phyloP scores from a whole-genome alignment of 2,113 vertebrate genomes.

The Acrocephalus kingi region DNA sequence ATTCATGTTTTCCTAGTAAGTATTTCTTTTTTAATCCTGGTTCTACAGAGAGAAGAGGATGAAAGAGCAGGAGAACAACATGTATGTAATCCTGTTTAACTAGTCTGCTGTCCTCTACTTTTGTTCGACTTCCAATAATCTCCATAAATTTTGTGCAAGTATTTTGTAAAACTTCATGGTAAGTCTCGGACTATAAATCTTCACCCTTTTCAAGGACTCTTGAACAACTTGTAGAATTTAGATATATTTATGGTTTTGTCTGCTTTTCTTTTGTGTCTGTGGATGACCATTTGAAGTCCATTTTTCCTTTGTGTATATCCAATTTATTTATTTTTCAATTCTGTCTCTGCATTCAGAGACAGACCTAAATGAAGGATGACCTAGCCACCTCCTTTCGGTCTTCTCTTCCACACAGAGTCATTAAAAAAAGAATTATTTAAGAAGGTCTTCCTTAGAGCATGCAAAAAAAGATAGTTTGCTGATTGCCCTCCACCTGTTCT shows the following conservation, averaged over 20 bases:
- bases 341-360: neutral
- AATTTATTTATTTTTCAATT: neutral
- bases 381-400: neutral
- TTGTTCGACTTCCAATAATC: neutral
- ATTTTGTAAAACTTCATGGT: neutral
- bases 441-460: neutral
- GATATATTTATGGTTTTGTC: neutral
- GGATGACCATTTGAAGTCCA: neutral
- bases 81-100: neutral
- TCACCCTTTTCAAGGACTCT: neutral
- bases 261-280: neutral
- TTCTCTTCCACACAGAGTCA: neutral
- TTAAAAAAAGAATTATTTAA: neutral
- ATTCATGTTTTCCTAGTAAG: neutral
- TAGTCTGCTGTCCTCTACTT: neutral
- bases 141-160: neutral
- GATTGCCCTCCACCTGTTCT: neutral
- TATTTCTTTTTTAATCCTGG: neutral
- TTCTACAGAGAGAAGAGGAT: neutral
- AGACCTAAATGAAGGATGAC: neutral
- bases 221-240: neutral
- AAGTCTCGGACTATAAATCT: neutral
- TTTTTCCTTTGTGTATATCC: neutral
- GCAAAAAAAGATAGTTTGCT: neutral
- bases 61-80: neutral